These are phyloP conservation scores for Micromys minutus DNA, from an alignment of 2,113 vertebrate genomes.

Conservation along the genomic window DNA sequence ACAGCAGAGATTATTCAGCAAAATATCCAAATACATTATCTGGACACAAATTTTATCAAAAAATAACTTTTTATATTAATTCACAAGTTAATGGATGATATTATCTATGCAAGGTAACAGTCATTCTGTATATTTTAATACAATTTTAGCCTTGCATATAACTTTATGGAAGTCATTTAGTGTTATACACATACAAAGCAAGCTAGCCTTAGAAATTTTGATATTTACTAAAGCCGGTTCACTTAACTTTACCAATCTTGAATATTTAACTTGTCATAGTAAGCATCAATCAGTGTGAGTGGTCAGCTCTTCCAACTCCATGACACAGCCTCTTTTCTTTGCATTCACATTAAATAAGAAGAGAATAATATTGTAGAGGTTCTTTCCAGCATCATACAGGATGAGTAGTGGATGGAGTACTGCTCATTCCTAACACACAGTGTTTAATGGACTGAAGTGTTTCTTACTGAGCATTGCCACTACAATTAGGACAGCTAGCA, in stretches of 20 bases:
- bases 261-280: background rate
- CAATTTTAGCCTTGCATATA: background rate
- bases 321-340: background rate
- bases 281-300: background rate
- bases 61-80: constrained; percentile 17
- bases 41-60: background rate
- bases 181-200: background rate
- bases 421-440: background rate
- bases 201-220: background rate
- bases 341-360: background rate
- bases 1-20: background rate
- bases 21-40: constrained; percentile 36
- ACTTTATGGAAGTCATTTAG: background rate
- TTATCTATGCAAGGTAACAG: background rate
- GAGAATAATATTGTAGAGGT: background rate
- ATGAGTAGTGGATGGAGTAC: background rate
- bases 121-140: background rate
- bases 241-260: background rate
- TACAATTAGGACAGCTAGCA: background rate
- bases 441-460: background rate
- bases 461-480: background rate
- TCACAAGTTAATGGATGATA: background rate
- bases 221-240: background rate
- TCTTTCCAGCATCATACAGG: background rate
- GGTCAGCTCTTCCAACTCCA: background rate